phyloP scores from a whole-genome alignment of 2,113 vertebrate species.

The Canis aureus region DNA sequence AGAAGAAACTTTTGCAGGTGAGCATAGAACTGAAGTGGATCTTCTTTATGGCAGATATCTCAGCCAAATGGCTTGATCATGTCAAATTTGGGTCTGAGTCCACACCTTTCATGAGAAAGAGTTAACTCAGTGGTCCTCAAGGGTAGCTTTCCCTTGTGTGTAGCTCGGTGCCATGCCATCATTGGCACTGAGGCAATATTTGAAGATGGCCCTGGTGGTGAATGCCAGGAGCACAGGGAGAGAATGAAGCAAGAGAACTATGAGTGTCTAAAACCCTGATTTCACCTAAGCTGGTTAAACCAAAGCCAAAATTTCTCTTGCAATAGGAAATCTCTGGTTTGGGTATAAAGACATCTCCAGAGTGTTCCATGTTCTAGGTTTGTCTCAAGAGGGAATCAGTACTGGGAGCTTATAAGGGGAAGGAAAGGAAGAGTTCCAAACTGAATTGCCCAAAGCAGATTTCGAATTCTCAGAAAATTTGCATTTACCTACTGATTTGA shows the following conservation, averaged over 20 bases:
- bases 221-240: neutral
- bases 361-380: neutral
- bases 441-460: neutral
- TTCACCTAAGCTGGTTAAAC: neutral
- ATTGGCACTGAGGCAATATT: neutral
- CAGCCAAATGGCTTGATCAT: neutral
- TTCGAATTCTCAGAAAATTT: conserved; percentile 54
- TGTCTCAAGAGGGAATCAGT: neutral
- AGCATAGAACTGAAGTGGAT: neutral
- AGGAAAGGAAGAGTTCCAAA: neutral
- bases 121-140: neutral
- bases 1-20: neutral
- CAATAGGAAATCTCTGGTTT: conserved; percentile 7
- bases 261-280: neutral
- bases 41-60: neutral
- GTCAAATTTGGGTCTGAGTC: neutral
- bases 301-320: neutral
- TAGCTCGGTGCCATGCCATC: neutral
- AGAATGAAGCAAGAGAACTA: neutral
- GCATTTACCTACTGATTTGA: conserved; percentile 48
- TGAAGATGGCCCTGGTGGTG: neutral
- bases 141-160: neutral
- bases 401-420: neutral
- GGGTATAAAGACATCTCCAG: neutral
- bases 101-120: neutral